Evolutionary conservation across 2,113 vertebrate species (phyloP).

Genomic region (Azemiops feae): DNA sequence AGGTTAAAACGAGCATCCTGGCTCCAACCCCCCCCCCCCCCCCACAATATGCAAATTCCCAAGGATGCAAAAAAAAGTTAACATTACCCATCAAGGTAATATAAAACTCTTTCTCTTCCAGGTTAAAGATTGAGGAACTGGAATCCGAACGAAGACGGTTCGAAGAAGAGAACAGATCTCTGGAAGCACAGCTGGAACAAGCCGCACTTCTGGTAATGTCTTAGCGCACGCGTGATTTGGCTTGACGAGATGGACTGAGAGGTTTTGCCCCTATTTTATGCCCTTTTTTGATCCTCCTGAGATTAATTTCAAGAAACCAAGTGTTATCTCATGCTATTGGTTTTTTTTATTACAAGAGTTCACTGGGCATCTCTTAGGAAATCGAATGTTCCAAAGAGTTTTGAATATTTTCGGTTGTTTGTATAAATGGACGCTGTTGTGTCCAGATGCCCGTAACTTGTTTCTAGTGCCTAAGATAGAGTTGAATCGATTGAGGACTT

Average conservation of each 20-base stretch:
- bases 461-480: not conserved
- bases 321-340: not conserved
- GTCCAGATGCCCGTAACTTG: not conserved
- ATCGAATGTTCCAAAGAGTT: not conserved
- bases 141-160: slow-evolving; percentile 82
- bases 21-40: too few species aligned
- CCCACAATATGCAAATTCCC: not conserved
- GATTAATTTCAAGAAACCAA: not conserved
- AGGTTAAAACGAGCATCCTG: not conserved
- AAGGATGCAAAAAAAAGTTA: not conserved
- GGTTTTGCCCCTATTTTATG: not conserved
- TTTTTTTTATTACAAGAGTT: not conserved
- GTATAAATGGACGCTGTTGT: not conserved
- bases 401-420: not conserved
- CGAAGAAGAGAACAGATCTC: slow-evolving; percentile 81
- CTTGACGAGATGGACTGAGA: accelerated
- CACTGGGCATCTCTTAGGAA: not conserved
- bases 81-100: not conserved
- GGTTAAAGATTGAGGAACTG: slow-evolving; percentile 92
- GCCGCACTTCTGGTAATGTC: slow-evolving; percentile 81
- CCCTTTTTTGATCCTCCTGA: too few species aligned
- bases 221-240: not conserved
- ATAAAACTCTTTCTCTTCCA: slow-evolving; percentile 42
- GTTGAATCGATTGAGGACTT: not conserved
- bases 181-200: slow-evolving; percentile 87